Evolutionary conservation across 2,113 vertebrate genomes (phyloP).

Genomic region (Indicator maculatus): DNA sequence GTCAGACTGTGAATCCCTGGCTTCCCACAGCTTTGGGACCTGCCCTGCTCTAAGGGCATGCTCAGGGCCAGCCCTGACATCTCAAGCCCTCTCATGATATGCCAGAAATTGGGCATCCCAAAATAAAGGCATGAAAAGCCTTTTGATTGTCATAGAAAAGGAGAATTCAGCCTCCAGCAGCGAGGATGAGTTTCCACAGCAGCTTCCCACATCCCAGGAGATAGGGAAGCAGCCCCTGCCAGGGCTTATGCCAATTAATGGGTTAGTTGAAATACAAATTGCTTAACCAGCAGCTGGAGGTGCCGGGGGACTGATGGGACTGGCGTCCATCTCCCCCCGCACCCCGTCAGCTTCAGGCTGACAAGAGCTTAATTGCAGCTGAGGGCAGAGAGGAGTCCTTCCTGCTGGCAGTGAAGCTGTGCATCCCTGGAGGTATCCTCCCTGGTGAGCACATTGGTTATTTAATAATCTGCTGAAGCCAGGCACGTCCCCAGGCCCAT

Average conservation of each 20-base stretch:
- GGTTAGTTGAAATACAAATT: conserved; percentile 29
- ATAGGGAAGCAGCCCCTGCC: neutral
- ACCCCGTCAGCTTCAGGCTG: neutral
- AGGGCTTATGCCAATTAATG: neutral
- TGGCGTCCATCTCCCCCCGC: neutral
- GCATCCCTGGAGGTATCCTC: neutral
- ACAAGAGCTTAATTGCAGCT: conserved; percentile 36
- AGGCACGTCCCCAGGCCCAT: neutral
- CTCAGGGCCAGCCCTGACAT: neutral
- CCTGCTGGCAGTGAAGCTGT: neutral
- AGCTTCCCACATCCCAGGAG: neutral
- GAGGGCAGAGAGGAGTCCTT: neutral
- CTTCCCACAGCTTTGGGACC: neutral
- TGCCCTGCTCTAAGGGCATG: neutral
- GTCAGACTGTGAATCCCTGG: fast-evolving
- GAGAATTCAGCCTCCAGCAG: neutral
- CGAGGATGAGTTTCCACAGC: fast-evolving
- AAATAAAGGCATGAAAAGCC: neutral
- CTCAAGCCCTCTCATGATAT: fast-evolving
- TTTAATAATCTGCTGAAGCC: neutral
- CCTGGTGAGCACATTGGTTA: fast-evolving
- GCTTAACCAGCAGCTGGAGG: neutral
- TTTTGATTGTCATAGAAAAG: neutral
- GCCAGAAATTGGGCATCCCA: fast-evolving
- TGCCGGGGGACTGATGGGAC: neutral